Conservation (phyloP, 2,797 vertebrate genomes). For the Saxicola maurus region DNA sequence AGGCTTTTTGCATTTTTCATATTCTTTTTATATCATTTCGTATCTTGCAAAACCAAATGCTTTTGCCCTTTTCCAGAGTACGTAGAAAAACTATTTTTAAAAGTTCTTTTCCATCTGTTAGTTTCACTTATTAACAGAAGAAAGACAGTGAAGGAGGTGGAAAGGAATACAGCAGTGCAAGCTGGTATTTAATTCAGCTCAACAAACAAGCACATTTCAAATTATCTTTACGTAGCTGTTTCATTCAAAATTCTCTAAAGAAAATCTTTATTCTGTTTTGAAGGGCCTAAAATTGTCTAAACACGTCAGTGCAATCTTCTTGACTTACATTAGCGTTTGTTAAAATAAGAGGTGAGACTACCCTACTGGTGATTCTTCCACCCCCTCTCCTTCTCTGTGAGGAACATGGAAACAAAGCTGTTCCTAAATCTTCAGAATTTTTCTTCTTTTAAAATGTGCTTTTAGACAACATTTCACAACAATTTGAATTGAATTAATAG, state of each 20-base stretch:
- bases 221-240: neutral
- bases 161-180: neutral
- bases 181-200: constrained; percentile 23
- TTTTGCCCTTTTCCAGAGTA: constrained; percentile 7
- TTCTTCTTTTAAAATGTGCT: neutral
- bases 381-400: neutral
- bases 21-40: constrained; percentile 38
- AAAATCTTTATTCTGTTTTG: neutral
- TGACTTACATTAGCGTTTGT: neutral
- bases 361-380: neutral
- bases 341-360: neutral
- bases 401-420: neutral
- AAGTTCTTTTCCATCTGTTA: constrained; percentile 47
- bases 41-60: constrained; percentile 35
- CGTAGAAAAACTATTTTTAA: constrained; percentile 25
- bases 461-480: neutral
- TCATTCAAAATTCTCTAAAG: constrained; percentile 1
- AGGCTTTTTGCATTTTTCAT: constrained; percentile 20
- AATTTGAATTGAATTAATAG: neutral
- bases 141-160: neutral
- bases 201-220: neutral
- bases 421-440: neutral
- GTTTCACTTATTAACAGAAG: constrained; percentile 32
- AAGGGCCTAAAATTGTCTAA: neutral
- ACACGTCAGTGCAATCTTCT: neutral